Conservation (phyloP, 2,113 vertebrate genomes). For the Pelecanus crispus region DNA sequence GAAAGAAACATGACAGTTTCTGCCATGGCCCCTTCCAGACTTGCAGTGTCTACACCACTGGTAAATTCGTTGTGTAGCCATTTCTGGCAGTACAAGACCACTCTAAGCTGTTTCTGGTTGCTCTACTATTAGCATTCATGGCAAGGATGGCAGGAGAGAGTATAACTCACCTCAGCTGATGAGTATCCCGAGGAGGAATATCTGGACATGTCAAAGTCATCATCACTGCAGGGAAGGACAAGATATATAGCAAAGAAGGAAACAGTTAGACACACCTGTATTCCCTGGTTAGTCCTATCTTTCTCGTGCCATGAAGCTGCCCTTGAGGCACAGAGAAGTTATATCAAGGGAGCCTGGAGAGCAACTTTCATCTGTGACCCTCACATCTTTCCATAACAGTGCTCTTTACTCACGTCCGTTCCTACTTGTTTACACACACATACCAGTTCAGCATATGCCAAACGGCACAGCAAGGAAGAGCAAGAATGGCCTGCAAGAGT, state of each 20-base stretch:
- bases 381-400: neutral
- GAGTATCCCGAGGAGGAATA: conserved; percentile 99
- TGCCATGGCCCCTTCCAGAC: neutral
- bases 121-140: neutral
- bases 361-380: neutral
- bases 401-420: neutral
- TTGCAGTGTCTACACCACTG: neutral
- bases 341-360: neutral
- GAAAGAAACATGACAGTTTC: neutral
- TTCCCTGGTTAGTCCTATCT: neutral
- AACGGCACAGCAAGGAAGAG: neutral
- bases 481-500: neutral
- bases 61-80: neutral
- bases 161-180: conserved; percentile 92
- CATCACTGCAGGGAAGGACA: conserved; percentile 79
- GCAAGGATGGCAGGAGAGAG: neutral
- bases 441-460: accelerated
- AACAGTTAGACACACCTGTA: neutral
- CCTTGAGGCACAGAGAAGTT: neutral
- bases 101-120: neutral
- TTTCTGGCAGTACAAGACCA: neutral
- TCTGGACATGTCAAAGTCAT: conserved; percentile 99
- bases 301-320: neutral
- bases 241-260: conserved; percentile 18
- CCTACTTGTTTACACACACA: neutral